Base-by-base conservation (phyloP, 2,797 vertebrate species). In the Enteromius paludinosus region DNA sequence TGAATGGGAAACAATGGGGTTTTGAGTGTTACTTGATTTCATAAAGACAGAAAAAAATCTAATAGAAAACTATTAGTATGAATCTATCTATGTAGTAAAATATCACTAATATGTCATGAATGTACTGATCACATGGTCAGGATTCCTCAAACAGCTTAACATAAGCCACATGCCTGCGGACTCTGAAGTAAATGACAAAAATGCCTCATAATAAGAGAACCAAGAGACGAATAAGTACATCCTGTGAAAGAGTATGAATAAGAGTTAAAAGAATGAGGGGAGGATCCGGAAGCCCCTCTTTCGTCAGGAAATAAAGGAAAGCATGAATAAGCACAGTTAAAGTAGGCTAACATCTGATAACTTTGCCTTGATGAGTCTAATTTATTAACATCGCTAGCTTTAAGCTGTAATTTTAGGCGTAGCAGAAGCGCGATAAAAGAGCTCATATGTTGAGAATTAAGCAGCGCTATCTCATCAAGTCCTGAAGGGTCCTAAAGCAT, bases 181-280 rank as follows among this genome's bases (percentile, higher is more conserved):
- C 43, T 23, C 4, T 33, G 9, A 30, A 64, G 41, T 77, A 28
- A 79, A 56, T 56, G 3, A 43, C 49, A 59, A 7, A 23, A 23
- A 74, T 70, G 49, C 23, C 30, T 68, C 38, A 28, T 0, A 59
- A 23, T 61, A 6, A 17, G 7, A 70, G 52, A 52, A 71, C 45
- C 66, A 10, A 70, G 25, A 33, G 52, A 59, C 45, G 3, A 59
- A 33, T n/a, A 59, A 30, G 52, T 33, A 71, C 20, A 80, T 80
- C 78, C 54, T 71, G 78, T 80, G 66, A 25, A 43, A 43, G 70
- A 65, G 68, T 18, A 23, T 35, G 59, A 71, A 17, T 18, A 71
- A 52, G 20, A 11, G 20, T 49, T 10, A 47, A 52, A 43, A 38
- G 10, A 69, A 71, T 35, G 66, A 70, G 61, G 52, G 20, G 6